Percentiles rank a stretch among this genome's conserved stretches.
Evolutionary conservation across 2,113 vertebrate species (phyloP).

Genomic region (Myiagra hebetior): DNA sequence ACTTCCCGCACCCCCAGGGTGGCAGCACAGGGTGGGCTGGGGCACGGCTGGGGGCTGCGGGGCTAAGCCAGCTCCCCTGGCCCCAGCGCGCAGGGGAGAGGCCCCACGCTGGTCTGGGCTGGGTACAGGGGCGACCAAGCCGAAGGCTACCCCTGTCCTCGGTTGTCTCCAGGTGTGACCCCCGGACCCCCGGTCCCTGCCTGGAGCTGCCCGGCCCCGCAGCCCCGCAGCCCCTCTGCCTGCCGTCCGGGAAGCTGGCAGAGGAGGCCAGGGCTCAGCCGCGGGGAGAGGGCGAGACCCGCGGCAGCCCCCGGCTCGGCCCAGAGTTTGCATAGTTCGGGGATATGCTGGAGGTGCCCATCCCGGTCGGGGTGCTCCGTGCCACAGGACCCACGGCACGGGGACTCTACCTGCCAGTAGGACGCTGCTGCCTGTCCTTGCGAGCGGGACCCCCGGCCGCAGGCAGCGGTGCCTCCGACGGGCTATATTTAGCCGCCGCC

Average conservation of each 20-base stretch:
- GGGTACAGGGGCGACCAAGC: neutral
- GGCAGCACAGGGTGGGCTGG: neutral
- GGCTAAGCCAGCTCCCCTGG: neutral
- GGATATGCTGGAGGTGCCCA: neutral
- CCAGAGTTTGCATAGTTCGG: neutral
- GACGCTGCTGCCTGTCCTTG: neutral
- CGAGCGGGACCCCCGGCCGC: neutral
- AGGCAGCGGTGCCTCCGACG: neutral
- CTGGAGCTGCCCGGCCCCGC: neutral
- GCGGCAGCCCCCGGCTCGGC: neutral
- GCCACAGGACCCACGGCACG: neutral
- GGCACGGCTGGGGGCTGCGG: rapidly evolving
- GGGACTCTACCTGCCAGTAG: neutral
- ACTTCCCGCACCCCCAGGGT: neutral
- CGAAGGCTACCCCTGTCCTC: neutral
- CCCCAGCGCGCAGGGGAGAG: neutral
- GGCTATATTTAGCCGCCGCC: neutral
- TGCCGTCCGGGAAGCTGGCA: neutral
- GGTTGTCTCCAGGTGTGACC: neutral
- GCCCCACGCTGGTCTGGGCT: neutral
- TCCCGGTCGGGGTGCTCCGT: neutral
- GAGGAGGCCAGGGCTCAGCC: neutral
- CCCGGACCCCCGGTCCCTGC: rapidly evolving
- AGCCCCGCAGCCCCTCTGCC: neutral
- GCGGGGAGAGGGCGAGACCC: neutral